Percentiles rank a stretch among this genome's conserved stretches.
These are phyloP conservation scores for Drosophila infuscata DNA, from an alignment of 2,888 invertebrate species.

Conservation along the genomic window DNA sequence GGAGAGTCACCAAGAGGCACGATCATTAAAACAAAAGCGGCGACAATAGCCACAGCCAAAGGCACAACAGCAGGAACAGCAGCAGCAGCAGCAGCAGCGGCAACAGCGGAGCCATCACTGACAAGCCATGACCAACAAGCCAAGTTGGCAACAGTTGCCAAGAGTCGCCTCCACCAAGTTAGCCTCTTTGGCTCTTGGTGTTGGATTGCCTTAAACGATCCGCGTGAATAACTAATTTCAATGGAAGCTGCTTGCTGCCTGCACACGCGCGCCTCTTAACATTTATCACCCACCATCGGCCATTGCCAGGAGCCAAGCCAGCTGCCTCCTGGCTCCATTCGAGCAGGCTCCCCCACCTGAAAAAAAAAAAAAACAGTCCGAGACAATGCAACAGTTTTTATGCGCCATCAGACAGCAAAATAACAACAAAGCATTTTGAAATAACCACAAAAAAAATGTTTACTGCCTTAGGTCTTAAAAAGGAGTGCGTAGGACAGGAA, in stretches of 20 bases:
- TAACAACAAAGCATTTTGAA: slow-evolving; percentile 15
- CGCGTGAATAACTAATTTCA: slow-evolving; percentile 85
- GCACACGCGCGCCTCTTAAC: slow-evolving; percentile 65
- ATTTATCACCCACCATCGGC: slow-evolving; percentile 83
- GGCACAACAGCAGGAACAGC: background rate
- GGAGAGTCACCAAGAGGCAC: slow-evolving; percentile 66
- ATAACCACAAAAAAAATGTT: slow-evolving; percentile 38
- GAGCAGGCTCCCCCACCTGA: slow-evolving; percentile 2
- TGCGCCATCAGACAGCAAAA: slow-evolving; percentile 33
- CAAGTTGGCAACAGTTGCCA: slow-evolving; percentile 23
- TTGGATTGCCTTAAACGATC: slow-evolving; percentile 83
- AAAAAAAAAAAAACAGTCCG: slow-evolving; percentile 3
- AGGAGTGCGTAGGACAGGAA: slow-evolving; percentile 73
- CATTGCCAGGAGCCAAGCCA: slow-evolving; percentile 41
- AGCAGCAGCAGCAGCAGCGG: background rate
- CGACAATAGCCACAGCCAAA: slow-evolving; percentile 63
- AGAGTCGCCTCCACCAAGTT: slow-evolving; percentile 28
- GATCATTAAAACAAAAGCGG: slow-evolving; percentile 84
- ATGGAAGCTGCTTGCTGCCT: slow-evolving; percentile 76
- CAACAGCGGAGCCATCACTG: slow-evolving; percentile 61
- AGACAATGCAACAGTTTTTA: slow-evolving; percentile 65
- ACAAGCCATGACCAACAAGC: slow-evolving; percentile 77
- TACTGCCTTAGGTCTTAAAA: slow-evolving; percentile 52
- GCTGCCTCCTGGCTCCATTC: slow-evolving; percentile 28
- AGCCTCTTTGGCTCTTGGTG: slow-evolving; percentile 49